Base-by-base conservation (phyloP, 2,797 vertebrate species). In the Glyptemys insculpta region DNA sequence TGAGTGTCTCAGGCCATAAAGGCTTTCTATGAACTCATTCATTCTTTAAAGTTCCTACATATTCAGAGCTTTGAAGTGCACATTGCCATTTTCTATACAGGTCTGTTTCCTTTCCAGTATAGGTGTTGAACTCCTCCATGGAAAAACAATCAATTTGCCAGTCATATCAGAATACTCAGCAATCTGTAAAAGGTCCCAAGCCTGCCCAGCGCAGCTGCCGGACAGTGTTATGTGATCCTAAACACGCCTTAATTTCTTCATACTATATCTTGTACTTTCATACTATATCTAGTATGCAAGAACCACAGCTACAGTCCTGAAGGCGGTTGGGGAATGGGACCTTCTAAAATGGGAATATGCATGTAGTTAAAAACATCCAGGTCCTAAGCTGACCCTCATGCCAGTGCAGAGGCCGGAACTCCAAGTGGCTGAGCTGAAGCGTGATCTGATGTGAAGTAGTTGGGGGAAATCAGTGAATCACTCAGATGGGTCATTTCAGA, bases 71-170 rank as follows among this genome's bases (percentile, higher is more conserved):
- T 37, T 68, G 65, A 68, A 5, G 65, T 19, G n/a, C 21, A 21
- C n/a, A 10, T 19, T 37, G n/a, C 19, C n/a, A 19, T 3, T 68
- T 68, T 72, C 65, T 72, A 12, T 62, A 34, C 31, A 62, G 14
- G 12, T 62, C 59, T 62, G 59, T 31, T 62, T 62, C 65, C 19
- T 72, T 72, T 41, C 65, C 8, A 19, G 37, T 72, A 37, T 11
- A 72, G 18, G n/a, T 41, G 19, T 37, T 23, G 65, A 41, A 72
- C n/a, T 68, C 18, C n/a, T 37, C n/a, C 6, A 9, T 91, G 95
- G 94, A 93, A 96, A 95, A 97, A 95, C 95, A 96, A 94, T 92
- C 88, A 94, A 85, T 90, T 96, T 96, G 95, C 87, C 86, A 90
- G 91, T 68, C 83, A 50, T 91, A 96, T 96, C 92, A 97, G 95